Evolutionary conservation across 1,140 invertebrate species (phyloP).

Genomic region (Brevipalpus yothersi): DNA sequence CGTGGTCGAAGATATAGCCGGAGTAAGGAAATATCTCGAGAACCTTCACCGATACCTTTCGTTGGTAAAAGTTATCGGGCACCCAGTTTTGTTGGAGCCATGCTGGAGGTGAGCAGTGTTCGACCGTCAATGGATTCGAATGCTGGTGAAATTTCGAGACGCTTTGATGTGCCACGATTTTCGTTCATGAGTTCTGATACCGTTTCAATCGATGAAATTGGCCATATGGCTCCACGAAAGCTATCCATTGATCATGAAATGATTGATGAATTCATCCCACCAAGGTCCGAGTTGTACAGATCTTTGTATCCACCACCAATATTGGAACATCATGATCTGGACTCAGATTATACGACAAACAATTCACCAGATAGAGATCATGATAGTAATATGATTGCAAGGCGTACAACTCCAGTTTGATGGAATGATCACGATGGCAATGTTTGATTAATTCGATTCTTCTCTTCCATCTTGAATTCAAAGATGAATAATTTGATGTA

Average conservation of each 20-base stretch:
- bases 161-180: conserved; percentile 2
- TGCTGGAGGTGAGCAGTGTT: background rate
- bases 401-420: background rate
- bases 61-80: background rate
- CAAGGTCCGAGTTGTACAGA: background rate
- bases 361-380: background rate
- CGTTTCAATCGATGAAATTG: background rate
- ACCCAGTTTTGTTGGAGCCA: background rate
- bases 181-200: background rate
- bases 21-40: conserved; percentile 2
- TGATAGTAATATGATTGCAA: background rate
- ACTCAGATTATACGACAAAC: background rate
- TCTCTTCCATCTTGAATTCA: background rate
- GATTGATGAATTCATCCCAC: conserved; percentile 2
- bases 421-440: background rate
- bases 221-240: conserved; percentile 13
- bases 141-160: background rate
- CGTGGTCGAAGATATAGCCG: conserved; percentile 5
- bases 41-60: conserved; percentile 9
- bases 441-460: no score
- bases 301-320: background rate
- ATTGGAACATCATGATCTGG: background rate
- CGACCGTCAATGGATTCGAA: background rate
- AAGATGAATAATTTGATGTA: no score
- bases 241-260: conserved; percentile 15